Evolutionary conservation across 2,888 invertebrate species (phyloP).

Genomic region (Watsonalla binaria): DNA sequence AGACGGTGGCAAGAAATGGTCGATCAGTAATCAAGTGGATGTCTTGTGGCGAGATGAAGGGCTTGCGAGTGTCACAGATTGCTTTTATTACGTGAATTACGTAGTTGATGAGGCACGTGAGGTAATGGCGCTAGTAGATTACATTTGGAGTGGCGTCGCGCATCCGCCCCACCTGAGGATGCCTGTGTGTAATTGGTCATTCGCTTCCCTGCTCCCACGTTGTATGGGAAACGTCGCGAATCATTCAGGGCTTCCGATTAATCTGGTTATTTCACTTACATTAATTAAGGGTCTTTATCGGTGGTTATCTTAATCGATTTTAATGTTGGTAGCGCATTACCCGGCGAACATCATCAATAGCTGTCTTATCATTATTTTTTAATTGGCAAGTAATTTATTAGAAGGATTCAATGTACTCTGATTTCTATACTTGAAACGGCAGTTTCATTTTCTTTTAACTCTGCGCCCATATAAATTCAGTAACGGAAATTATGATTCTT

Average conservation of each 20-base stretch:
- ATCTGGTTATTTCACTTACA: conserved; percentile 16
- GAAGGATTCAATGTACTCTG: no score
- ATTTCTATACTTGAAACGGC: no score
- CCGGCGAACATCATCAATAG: background rate
- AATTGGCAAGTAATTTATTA: no score
- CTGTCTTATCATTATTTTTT: background rate
- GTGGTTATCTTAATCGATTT: background rate
- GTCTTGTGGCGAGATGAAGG: conserved; percentile 25
- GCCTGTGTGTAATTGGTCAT: conserved; percentile 51
- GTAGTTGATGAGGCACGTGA: conserved; percentile 43
- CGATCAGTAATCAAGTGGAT: conserved; percentile 11
- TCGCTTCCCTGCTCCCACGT: conserved; percentile 45
- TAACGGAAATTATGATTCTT: no score
- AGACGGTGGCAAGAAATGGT: background rate
- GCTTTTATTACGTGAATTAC: conserved; percentile 55
- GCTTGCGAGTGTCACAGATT: conserved; percentile 36
- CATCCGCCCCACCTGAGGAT: conserved; percentile 38
- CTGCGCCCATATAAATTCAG: no score
- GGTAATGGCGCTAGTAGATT: conserved; percentile 55
- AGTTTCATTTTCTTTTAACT: no score
- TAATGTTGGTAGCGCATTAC: background rate
- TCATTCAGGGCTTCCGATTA: conserved; percentile 28
- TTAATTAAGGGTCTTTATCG: conserved; percentile 11
- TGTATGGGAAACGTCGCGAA: conserved; percentile 41
- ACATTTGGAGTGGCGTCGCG: conserved; percentile 52